phyloP scores from a whole-genome alignment of 2,888 invertebrate genomes.

The Chouioia cunea region DNA sequence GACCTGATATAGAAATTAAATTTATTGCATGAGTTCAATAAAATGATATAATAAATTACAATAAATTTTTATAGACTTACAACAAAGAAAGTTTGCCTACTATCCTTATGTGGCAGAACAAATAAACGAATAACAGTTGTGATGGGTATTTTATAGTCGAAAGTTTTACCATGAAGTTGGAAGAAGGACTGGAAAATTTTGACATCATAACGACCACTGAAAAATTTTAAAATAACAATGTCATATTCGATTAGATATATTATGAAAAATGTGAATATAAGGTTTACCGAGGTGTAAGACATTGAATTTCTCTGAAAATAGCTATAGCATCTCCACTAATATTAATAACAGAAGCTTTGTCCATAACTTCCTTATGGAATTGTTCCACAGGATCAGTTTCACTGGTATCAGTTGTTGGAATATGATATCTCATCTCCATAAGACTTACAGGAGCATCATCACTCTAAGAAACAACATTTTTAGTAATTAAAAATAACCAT shows the following conservation, averaged over 20 bases:
- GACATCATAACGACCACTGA: slow-evolving; percentile 95
- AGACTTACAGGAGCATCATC: slow-evolving; percentile 97
- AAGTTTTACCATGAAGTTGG: slow-evolving; percentile 97
- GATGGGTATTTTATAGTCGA: slow-evolving; percentile 99
- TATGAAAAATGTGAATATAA: slow-evolving; percentile 25
- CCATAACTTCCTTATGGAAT: slow-evolving; percentile 97
- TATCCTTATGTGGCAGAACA: slow-evolving; percentile 95
- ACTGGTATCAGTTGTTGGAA: slow-evolving; percentile 89
- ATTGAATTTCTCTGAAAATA: slow-evolving; percentile 96
- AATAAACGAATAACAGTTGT: slow-evolving; percentile 95
- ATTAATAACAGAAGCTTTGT: slow-evolving; percentile 97
- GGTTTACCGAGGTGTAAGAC: slow-evolving; percentile 92
- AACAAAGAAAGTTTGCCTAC: slow-evolving; percentile 98
- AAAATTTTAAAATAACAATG: slow-evolving; percentile 65
- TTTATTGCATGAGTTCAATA: not conserved
- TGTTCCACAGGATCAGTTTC: slow-evolving; percentile 95
- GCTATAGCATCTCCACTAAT: slow-evolving; percentile 98
- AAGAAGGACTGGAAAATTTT: slow-evolving; percentile 93
- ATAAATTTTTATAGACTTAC: slow-evolving; percentile 69
- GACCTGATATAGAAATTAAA: slow-evolving; percentile 66
- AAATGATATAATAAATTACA: too few relatives aligned
- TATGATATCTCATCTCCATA: slow-evolving; percentile 98
- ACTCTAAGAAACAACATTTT: slow-evolving; percentile 76
- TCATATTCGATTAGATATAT: slow-evolving; percentile 24
- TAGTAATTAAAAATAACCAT: slow-evolving; percentile 1